Evolutionary conservation across 1,140 invertebrate species (phyloP).

Genomic region (Caenorhabditis tropicalis): DNA sequence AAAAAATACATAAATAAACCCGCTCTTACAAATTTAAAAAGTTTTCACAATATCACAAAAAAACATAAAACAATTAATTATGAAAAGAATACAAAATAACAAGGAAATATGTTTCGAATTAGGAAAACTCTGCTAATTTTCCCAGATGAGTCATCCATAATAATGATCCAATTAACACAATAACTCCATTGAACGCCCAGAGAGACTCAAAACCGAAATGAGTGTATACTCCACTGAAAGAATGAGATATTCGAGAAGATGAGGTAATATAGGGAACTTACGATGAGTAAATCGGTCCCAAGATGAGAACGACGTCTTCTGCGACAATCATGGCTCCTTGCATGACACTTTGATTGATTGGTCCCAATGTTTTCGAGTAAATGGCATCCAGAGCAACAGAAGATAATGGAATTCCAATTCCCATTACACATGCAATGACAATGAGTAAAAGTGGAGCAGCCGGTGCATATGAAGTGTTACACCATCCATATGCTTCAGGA

Average conservation of each 20-base stretch:
- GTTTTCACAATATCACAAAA: neutral
- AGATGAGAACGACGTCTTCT: constrained; percentile 46
- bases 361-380: constrained; percentile 46
- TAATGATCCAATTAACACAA: constrained; percentile 1
- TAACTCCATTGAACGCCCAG: constrained; percentile 36
- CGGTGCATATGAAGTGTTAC: constrained; percentile 8
- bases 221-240: constrained; percentile 35
- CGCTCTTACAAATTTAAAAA: neutral
- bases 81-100: neutral
- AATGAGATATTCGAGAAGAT: too few species aligned
- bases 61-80: neutral
- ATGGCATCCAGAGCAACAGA: constrained; percentile 45
- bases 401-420: constrained; percentile 45
- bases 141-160: neutral
- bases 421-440: constrained; percentile 44
- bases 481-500: constrained; percentile 36
- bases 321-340: constrained; percentile 50
- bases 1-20: neutral
- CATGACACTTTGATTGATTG: constrained; percentile 49
- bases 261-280: too few species aligned
- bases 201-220: constrained; percentile 25
- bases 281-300: constrained; percentile 49
- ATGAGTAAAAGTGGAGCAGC: constrained; percentile 6
- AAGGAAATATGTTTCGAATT: neutral
- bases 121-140: neutral